These are phyloP conservation scores for Lasioglossum calceatum DNA, from an alignment of 2,888 invertebrate species.

Conservation along the genomic window DNA sequence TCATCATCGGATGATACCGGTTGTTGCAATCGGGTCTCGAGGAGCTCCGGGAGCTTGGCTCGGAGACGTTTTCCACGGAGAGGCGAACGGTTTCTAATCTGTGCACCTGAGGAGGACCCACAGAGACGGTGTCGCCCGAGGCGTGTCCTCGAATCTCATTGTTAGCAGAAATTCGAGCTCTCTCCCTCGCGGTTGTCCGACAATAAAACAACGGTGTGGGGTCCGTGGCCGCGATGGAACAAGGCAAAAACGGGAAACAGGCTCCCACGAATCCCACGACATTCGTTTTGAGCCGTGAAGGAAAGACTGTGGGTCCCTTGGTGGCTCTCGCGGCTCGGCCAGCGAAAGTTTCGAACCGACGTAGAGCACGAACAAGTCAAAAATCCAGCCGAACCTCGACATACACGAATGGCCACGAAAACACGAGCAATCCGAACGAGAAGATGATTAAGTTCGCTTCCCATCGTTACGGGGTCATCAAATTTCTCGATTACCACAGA, in stretches of 20 bases:
- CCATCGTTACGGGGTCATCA: neutral
- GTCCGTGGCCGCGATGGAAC: conserved; percentile 70
- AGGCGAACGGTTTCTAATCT: conserved; percentile 29
- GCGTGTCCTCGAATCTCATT: conserved; percentile 62
- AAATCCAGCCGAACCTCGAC: neutral
- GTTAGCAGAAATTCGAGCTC: conserved; percentile 72
- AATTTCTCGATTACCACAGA: neutral
- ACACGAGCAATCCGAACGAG: neutral
- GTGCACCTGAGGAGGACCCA: conserved; percentile 48
- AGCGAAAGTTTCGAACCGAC: conserved; percentile 47
- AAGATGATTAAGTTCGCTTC: neutral
- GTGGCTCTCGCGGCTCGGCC: conserved; percentile 54
- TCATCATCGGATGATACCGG: conserved; percentile 13
- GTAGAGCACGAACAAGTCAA: conserved; percentile 49
- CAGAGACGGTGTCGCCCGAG: conserved; percentile 58
- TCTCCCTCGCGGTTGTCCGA: conserved; percentile 61
- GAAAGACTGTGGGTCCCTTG: conserved; percentile 73
- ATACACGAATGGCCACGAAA: neutral
- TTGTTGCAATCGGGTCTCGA: neutral
- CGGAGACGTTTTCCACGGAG: conserved; percentile 23
- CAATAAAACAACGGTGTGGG: conserved; percentile 71
- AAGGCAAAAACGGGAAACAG: conserved; percentile 75
- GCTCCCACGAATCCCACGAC: conserved; percentile 78
- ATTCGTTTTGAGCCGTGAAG: conserved; percentile 73
- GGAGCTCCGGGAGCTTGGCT: neutral